These are phyloP conservation scores for Chloroceryle amazona DNA, from an alignment of 2,797 vertebrate genomes.

Conservation along the genomic window DNA sequence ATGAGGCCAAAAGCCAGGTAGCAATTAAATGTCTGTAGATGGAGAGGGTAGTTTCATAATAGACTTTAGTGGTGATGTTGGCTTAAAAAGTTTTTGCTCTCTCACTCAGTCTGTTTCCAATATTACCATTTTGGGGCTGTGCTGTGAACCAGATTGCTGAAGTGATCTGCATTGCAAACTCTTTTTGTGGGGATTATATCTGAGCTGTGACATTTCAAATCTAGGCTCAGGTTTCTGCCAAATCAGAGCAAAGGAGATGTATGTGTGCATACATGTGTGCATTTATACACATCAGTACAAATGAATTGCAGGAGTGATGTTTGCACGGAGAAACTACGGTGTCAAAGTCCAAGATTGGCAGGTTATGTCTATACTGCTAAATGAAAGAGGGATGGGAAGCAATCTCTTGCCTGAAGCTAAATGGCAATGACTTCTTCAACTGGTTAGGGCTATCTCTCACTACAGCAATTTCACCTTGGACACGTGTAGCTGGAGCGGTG, in stretches of 20 bases:
- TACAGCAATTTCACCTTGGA: neutral
- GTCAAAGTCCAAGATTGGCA: neutral
- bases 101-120: neutral
- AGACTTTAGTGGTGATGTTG: neutral
- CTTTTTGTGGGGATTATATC: neutral
- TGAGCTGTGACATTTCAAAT: slow-evolving; percentile 30
- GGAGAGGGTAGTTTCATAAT: slow-evolving; percentile 22
- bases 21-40: slow-evolving; percentile 54
- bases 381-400: neutral
- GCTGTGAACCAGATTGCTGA: neutral
- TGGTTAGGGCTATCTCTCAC: neutral
- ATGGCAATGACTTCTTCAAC: neutral
- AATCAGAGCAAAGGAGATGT: neutral
- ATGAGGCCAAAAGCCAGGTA: slow-evolving; percentile 71
- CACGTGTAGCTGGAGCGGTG: neutral
- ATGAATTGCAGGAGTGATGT: neutral
- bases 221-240: neutral
- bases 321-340: neutral
- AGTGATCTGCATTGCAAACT: neutral
- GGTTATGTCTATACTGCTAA: neutral
- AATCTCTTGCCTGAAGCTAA: neutral
- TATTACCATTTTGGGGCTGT: neutral
- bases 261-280: rapidly evolving
- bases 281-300: neutral
- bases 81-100: neutral